Base-by-base conservation (phyloP, 37 sponge, comb jelly and placozoan genomes). In the Oscarella lobularis region DNA sequence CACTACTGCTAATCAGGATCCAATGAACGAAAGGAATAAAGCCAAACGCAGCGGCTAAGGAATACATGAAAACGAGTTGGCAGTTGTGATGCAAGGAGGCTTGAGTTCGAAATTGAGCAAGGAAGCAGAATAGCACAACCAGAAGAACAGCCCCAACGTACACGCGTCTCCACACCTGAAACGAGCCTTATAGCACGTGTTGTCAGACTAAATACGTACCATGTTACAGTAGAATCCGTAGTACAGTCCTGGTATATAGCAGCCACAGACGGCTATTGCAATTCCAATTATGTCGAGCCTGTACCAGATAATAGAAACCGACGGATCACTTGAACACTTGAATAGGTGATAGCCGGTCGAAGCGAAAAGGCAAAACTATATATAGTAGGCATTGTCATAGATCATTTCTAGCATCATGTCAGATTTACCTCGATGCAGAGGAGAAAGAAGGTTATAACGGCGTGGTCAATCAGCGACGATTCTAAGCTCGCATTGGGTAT, bases 151-250 rank as follows among this genome's bases (percentile, higher is more conserved):
- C n/a, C n/a, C n/a, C n/a, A n/a, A n/a, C n/a, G n/a, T n/a, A n/a
- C n/a, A n/a, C n/a, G n/a, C n/a, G n/a, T n/a, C n/a, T n/a, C n/a
- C n/a, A n/a, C n/a, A n/a, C n/a, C n/a, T n/a, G n/a, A n/a, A n/a
- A n/a, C n/a, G n/a, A n/a, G n/a, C n/a, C n/a, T n/a, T n/a, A n/a
- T n/a, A n/a, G n/a, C n/a, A n/a, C n/a, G n/a, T n/a, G n/a, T n/a
- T n/a, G n/a, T n/a, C n/a, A n/a, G n/a, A n/a, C n/a, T n/a, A n/a
- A n/a, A n/a, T n/a, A n/a, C 80, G 66, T 39, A 87, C 90, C 40
- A 71, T 31, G 39, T 89, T 40, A 70, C 94, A 93, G 76, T 89
- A 83, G 78, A 89, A 93, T 67, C 90, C 94, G 70, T 89, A 89
- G 75, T 86, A 93, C 0, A 83, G 77, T 29, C 90, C 90, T 2